Base-by-base conservation (phyloP, 1,140 invertebrate species). In the Eriosoma lanigerum region DNA sequence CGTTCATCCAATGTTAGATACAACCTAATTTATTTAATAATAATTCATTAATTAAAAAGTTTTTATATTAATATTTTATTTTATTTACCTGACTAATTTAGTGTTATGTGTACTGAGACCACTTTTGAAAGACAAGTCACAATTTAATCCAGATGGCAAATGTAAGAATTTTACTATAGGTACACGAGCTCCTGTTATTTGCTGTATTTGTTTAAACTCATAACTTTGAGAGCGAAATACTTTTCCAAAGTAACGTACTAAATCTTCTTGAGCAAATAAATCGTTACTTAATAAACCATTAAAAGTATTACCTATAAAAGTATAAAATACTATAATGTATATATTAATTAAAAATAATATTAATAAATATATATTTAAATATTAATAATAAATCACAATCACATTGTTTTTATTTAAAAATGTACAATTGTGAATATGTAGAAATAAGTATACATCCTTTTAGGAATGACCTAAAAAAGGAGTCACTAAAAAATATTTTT, bases 61-160 rank as follows among this genome's bases (percentile, higher is more conserved):
- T 29, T 72, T 29, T 26, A 68, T 24, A 3, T 48, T 48, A 68
- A 21, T 21, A 17, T 26, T 17, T 38, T 12, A n/a, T 15, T 15
- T 26, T 54, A 82, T 58, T 82, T 86, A 88, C 86, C 83, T 86
- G 52, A 89, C 82, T 83, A 88, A 85, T 83, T 85, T 86, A 2
- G 87, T 87, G 82, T 90, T 90, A 84, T 89, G 87, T 24, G 88
- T 86, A 82, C 86, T 86, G 19, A 90, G 85, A 6, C 88, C 87
- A 85, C 88, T 88, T 46, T 85, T 84, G 81, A 90, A 89, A 0
- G 89, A 89, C 48, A 91, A 84, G 85, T 90, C 89, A 83, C 88
- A 89, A 44, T 87, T 84, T 5, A 90, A 81, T 12, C 83, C 82
- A 6, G 86, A 87, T 5, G 82, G 80, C n/a, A 82, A 83, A 83